phyloP scores from a whole-genome alignment of 1,140 invertebrate genomes.

The Caenorhabditis brenneri region DNA sequence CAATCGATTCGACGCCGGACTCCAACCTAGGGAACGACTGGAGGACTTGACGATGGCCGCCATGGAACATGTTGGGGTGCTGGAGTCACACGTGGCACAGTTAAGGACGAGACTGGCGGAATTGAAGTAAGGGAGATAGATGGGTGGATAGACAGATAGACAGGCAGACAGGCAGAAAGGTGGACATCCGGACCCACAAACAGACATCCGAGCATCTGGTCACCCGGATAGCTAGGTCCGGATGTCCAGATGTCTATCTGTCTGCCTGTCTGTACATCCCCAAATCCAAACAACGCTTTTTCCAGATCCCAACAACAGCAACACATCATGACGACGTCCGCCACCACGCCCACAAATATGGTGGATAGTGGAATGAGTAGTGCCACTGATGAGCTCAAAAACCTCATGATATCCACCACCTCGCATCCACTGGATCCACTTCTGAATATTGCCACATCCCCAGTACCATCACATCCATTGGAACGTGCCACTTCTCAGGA shows the following conservation, averaged over 20 bases:
- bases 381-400: conserved; percentile 20
- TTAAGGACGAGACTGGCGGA: conserved; percentile 49
- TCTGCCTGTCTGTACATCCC: too few species aligned
- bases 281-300: neutral
- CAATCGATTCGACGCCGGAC: conserved; percentile 90
- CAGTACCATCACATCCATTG: too few species aligned
- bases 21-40: conserved; percentile 88
- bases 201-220: too few species aligned
- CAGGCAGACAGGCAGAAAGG: too few species aligned
- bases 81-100: conserved; percentile 47
- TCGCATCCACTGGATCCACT: conserved; percentile 26
- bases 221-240: too few species aligned
- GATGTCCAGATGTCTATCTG: too few species aligned
- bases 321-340: neutral
- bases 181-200: too few species aligned
- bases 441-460: neutral
- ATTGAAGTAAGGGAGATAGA: conserved; percentile 52
- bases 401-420: conserved; percentile 22
- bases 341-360: conserved; percentile 28
- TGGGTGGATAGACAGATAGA: too few species aligned
- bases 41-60: conserved; percentile 83
- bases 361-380: conserved; percentile 53
- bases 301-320: neutral
- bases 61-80: conserved; percentile 73
- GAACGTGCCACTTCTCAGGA: neutral